Base-by-base conservation (phyloP, 2,888 invertebrate species). In the Hypena proboscidalis region DNA sequence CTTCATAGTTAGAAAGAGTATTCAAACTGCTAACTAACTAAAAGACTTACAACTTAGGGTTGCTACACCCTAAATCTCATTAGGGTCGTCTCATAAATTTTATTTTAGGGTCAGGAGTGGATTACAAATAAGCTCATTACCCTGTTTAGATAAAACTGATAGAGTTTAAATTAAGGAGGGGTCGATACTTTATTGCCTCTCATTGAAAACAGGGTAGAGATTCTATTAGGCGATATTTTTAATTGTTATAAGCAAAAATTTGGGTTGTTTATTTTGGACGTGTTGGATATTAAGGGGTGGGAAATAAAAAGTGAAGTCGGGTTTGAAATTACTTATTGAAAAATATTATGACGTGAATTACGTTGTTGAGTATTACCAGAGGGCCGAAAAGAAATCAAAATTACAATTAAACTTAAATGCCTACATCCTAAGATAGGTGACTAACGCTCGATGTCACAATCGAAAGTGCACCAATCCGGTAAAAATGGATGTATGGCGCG, bases 101-200 rank as follows among this genome's bases (percentile, higher is more conserved):
- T 67, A 72, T 76, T 75, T 61, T 53, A 62, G 58, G 68, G 66
- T 57, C 52, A 57, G 29, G 58, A 60, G 61, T 59, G 61, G 73
- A 69, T 73, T 77, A 73, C 73, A 68, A 74, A 77, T 71, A 67
- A 72, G 67, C 74, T 77, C 71, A 74, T 77, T 77, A 77, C 54
- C 30, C 60, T 69, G 58, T 72, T 74, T 66, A 70, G 75, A 70
- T 68, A 59, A 67, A 59, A 64, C 64, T 60, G 70, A 75, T 75
- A 74, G 70, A 72, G 70, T 58, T 59, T 55, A 64, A 63, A 61
- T 61, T 58, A 58, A 47, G 48, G 27, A 50, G 32, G 57, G 48
- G 38, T 38, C 38, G 37, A 46, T 40, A 40, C 35, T 19, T 29
- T 21, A 30, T 13, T 13, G 55, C 47, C 47, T 58, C 30, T 26